Conservation (phyloP, 30 jellyfish, hydroid and myxozoan genomes). For the Chironex yamaguchii region DNA sequence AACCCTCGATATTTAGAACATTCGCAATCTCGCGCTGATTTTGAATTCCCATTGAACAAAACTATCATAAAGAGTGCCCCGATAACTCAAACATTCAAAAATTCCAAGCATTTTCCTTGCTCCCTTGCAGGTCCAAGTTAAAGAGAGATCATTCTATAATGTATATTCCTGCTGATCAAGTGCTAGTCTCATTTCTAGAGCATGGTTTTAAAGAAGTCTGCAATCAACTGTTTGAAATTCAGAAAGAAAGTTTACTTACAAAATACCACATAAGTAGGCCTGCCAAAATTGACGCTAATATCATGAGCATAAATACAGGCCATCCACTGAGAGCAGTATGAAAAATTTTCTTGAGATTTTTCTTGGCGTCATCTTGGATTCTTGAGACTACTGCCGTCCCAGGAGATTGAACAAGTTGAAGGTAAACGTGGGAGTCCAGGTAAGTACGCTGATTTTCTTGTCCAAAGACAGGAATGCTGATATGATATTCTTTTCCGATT, state of each 20-base stretch:
- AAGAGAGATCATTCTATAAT: no score
- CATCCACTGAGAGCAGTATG: slow-evolving; percentile 17
- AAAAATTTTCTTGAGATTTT: slow-evolving; percentile 16
- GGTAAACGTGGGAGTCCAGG: slow-evolving; percentile 41
- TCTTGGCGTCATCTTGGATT: slow-evolving; percentile 31
- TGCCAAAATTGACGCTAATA: slow-evolving; percentile 28
- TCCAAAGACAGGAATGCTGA: slow-evolving; percentile 73
- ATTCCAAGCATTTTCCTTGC: no score
- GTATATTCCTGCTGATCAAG: no score
- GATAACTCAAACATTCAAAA: no score
- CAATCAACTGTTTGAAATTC: no score
- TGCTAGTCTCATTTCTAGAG: no score
- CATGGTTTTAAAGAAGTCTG: no score
- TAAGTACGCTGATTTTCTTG: slow-evolving; percentile 24
- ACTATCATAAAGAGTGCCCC: no score
- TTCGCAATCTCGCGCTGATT: no score
- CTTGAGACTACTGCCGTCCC: slow-evolving; percentile 70
- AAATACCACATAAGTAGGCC: slow-evolving; percentile 69
- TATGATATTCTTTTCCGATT: slow-evolving; percentile 43
- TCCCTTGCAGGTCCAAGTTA: no score
- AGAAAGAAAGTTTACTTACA: slow-evolving; percentile 46
- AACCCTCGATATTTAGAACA: no score
- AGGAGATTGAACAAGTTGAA: slow-evolving; percentile 54
- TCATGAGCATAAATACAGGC: slow-evolving; percentile 59
- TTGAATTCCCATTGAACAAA: no score